A percentile compares a stretch with the other conserved stretches of the same genome.
These are phyloP conservation scores for Trochalopteron elliotii DNA, from an alignment of 2,113 vertebrate species.

Conservation along the genomic window DNA sequence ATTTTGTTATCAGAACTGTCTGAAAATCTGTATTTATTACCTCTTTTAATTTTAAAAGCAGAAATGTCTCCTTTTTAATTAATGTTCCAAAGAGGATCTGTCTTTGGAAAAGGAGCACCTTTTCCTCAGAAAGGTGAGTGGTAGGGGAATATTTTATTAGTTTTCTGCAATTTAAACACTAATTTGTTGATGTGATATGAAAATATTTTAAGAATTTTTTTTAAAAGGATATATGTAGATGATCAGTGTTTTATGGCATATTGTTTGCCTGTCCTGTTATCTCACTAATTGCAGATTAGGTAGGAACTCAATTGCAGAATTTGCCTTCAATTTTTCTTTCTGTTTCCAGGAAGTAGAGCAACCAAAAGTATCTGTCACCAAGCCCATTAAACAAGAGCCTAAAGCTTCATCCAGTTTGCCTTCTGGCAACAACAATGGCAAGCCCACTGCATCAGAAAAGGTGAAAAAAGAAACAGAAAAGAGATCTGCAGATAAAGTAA, in stretches of 20 bases:
- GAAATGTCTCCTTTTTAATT: background rate
- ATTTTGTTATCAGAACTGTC: background rate
- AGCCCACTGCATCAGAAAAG: slow-evolving; percentile 84
- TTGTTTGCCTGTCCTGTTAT: background rate
- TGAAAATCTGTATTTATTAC: background rate
- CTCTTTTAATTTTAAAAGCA: background rate
- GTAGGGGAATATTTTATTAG: background rate
- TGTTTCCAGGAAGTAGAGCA: slow-evolving; percentile 85
- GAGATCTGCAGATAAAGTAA: slow-evolving; percentile 91
- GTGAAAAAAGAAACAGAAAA: slow-evolving; percentile 93
- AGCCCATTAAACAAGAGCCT: slow-evolving; percentile 88
- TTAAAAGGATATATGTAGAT: rapidly evolving
- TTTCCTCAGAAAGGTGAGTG: background rate
- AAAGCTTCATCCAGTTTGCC: slow-evolving; percentile 83
- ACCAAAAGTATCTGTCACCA: slow-evolving; percentile 84
- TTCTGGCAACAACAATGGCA: slow-evolving; percentile 84
- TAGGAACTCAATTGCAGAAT: background rate
- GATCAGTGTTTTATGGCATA: background rate
- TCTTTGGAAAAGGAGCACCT: background rate
- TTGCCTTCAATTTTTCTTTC: background rate
- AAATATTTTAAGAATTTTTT: background rate
- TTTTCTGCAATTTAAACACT: background rate
- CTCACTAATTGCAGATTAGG: background rate
- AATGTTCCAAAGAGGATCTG: background rate
- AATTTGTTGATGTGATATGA: background rate